phyloP scores from a whole-genome alignment of 2,113 vertebrate genomes.

The Apistogramma diplotaenia region DNA sequence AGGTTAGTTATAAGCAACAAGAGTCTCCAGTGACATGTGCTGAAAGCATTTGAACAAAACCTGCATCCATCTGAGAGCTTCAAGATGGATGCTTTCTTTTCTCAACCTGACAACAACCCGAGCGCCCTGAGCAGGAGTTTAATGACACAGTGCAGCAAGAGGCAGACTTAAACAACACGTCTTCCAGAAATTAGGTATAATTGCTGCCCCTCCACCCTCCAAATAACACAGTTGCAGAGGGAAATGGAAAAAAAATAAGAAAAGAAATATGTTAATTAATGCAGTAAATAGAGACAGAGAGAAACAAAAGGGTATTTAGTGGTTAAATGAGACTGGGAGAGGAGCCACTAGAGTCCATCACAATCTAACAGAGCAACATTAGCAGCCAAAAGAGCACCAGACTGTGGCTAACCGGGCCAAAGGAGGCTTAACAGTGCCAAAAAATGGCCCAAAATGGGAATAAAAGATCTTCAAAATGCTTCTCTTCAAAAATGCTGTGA shows the following conservation, averaged over 20 bases:
- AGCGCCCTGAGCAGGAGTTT: neutral
- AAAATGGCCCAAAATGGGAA: neutral
- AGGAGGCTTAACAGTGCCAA: neutral
- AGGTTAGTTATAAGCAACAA: neutral
- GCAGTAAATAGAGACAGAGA: neutral
- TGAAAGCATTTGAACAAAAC: slow-evolving; percentile 6
- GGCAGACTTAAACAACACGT: neutral
- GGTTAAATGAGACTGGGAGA: slow-evolving; percentile 17
- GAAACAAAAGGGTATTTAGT: slow-evolving; percentile 6
- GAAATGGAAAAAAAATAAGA: neutral
- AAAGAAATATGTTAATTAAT: neutral
- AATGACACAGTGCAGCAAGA: neutral
- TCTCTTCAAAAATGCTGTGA: neutral
- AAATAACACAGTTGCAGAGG: neutral
- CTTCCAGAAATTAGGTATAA: neutral
- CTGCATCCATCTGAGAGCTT: neutral
- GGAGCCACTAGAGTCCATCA: slow-evolving; percentile 5
- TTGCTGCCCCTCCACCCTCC: neutral
- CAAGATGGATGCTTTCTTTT: slow-evolving; percentile 10
- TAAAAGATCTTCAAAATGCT: neutral
- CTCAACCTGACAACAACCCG: neutral
- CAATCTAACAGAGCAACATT: neutral
- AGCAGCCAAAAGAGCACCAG: slow-evolving; percentile 5
- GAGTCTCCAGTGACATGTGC: neutral
- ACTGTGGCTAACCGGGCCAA: neutral